phyloP scores from a whole-genome alignment of 2,113 vertebrate genomes.

The Lophura nycthemera region DNA sequence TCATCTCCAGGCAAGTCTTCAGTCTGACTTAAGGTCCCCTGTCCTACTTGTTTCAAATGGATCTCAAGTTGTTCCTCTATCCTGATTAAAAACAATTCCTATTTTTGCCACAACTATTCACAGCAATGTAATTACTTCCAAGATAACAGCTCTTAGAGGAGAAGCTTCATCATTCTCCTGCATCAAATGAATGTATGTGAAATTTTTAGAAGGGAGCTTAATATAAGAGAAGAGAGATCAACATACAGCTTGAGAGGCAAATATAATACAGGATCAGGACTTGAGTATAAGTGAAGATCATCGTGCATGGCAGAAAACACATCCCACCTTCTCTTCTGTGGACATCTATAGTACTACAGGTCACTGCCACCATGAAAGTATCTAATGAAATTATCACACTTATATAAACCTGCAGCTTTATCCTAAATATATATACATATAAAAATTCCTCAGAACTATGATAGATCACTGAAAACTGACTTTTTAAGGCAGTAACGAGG shows the following conservation, averaged over 20 bases:
- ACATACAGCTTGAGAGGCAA: not conserved
- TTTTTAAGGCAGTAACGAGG: not conserved
- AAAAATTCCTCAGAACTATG: not conserved
- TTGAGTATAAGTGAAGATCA: not conserved
- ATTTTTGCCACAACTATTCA: not conserved
- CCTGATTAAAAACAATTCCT: not conserved
- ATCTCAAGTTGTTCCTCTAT: not conserved
- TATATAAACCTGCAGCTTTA: not conserved
- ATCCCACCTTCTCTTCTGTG: not conserved
- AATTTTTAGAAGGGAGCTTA: not conserved
- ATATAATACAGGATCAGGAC: not conserved
- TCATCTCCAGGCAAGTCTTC: not conserved
- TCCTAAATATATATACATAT: not conserved
- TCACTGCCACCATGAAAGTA: not conserved
- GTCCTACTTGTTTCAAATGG: not conserved
- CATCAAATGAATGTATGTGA: not conserved
- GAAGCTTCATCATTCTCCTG: not conserved
- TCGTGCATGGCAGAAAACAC: not conserved
- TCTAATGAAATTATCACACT: not conserved
- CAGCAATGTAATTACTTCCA: not conserved
- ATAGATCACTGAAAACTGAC: not conserved
- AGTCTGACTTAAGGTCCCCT: not conserved
- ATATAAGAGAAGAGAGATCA: not conserved
- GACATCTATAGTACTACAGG: not conserved
- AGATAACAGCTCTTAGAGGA: not conserved